These are phyloP conservation scores for Solen grandis DNA, from an alignment of 1,140 invertebrate genomes.

Conservation along the genomic window DNA sequence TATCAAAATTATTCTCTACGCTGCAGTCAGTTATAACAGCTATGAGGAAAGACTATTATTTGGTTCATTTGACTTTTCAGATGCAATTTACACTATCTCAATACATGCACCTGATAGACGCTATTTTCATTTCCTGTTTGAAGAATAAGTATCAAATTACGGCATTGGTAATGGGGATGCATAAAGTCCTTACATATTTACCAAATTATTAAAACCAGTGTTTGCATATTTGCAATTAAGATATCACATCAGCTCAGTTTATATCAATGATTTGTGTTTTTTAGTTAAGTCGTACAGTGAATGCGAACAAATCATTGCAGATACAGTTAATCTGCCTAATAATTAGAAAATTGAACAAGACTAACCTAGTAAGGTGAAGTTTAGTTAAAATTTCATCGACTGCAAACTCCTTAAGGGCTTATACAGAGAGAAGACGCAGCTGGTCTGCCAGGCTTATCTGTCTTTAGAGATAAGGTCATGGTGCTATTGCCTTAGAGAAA, in stretches of 20 bases:
- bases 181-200: not conserved
- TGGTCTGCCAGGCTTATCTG: too few relatives aligned
- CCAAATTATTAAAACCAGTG: conserved; percentile 28
- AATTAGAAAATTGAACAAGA: too few relatives aligned
- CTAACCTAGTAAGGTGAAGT: too few relatives aligned
- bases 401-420: too few relatives aligned
- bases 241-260: conserved; percentile 11
- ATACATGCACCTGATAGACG: not conserved
- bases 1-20: conserved; percentile 17
- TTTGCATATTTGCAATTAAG: conserved; percentile 1
- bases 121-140: conserved; percentile 22
- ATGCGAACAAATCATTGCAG: not conserved
- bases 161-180: conserved; percentile 31
- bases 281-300: not conserved
- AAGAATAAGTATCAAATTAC: conserved; percentile 35
- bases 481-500: too few relatives aligned
- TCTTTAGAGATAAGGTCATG: too few relatives aligned
- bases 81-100: conserved; percentile 5
- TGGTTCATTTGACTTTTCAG: conserved; percentile 20
- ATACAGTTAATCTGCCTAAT: conserved; percentile 10
- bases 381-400: too few relatives aligned
- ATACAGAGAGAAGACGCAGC: too few relatives aligned
- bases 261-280: conserved; percentile 23
- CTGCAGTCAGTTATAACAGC: conserved; percentile 1
- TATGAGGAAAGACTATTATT: conserved; percentile 37